Evolutionary conservation across 2,888 invertebrate genomes (phyloP), one percentile per base, ranked within the genome.

Genomic region (Cephus spinipes): DNA sequence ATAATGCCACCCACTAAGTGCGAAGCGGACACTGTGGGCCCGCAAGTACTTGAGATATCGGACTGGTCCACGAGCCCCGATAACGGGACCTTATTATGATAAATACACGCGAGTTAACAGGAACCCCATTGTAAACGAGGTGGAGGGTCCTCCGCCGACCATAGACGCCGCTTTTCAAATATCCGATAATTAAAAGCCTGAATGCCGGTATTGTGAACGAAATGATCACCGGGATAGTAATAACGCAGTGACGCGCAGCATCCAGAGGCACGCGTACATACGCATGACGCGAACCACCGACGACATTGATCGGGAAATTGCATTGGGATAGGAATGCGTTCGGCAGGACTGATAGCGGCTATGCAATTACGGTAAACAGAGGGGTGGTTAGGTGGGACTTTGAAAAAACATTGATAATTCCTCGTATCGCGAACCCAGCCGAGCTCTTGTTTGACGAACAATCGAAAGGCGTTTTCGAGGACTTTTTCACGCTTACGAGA

Each of bases 1-100:
- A 71, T 23, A 31, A 69, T 33, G 73, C 76, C 33, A 69, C 40
- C 84, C 84, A 81, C 85, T 80, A 82, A 80, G 84, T 80, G 73
- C 79, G 78, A 76, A 74, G 74, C 76, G 30, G 74, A 76, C 76
- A 73, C 77, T 55, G 73, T 73, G 34, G 36, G 75, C 73, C 74
- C 74, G 76, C 76, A 81, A 81, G 55, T 80, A 81, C 83, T 85
- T 75, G 81, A 85, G 83, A 85, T 83, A 80, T 83, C 81, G 76
- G 55, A 0, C 74, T 36, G 74, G 79, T 78, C 78, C 32, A 73
- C 74, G 77, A 79, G 74, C 73, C 78, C 74, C 82, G 80, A 86
- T 85, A 86, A 86, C 85, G 82, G 82, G 9, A 76, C 78, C 74
- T 82, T 77, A 83, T 86, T 85, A 86, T 83, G 86, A 85, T 86